These are phyloP conservation scores for Stictonetta naevosa DNA, from an alignment of 2,113 vertebrate genomes.

Conservation along the genomic window DNA sequence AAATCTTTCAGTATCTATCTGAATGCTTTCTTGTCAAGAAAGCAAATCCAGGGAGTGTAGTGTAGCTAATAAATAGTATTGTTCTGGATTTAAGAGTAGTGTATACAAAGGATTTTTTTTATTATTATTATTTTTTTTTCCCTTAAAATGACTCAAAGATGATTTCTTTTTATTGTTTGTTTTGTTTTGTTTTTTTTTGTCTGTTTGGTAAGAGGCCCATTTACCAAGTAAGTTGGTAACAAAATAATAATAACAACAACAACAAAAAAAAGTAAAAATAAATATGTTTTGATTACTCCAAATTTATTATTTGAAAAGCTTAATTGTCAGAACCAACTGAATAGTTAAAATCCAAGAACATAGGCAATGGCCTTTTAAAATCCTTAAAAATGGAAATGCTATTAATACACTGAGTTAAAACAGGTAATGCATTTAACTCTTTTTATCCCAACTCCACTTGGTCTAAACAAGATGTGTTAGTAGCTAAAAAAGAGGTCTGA, in stretches of 20 bases:
- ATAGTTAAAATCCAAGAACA: background rate
- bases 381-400: background rate
- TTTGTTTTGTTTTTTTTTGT: background rate
- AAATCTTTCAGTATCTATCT: background rate
- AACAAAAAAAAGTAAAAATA: background rate
- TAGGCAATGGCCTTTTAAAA: background rate
- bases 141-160: background rate
- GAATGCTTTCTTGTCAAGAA: background rate
- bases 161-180: background rate
- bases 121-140: background rate
- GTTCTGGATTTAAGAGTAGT: background rate
- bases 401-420: background rate
- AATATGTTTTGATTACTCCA: fast-evolving
- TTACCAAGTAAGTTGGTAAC: background rate
- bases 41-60: background rate
- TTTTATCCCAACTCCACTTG: background rate
- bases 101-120: background rate
- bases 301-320: background rate
- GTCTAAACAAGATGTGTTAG: background rate
- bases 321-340: background rate
- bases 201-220: background rate
- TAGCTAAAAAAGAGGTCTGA: background rate
- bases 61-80: background rate
- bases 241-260: background rate
- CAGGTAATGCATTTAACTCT: background rate